Base-by-base conservation (phyloP, 2,888 invertebrate genomes). In the Troilus luridus region DNA sequence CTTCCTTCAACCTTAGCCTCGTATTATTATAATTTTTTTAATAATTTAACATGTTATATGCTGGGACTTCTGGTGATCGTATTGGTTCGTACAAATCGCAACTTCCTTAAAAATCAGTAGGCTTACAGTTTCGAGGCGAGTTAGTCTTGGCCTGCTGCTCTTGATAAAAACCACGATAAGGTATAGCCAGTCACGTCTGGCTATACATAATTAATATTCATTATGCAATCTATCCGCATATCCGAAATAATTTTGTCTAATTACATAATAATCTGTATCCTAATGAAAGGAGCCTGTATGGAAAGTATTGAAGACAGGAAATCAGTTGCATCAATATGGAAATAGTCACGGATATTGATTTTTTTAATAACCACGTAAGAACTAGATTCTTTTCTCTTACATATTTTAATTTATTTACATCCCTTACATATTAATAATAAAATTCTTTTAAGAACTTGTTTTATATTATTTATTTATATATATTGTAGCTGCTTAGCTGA, bases 71-170 rank as follows among this genome's bases (percentile, higher is more conserved):
- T 12, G 17, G 17, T 56, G 9, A n/a, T 21, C n/a, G 8, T 58
- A n/a, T 85, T 85, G 21, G 21, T 56, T 56, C n/a, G 6, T 56
- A 56, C 54, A 85, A 85, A n/a, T 85, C 85, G 56, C n/a, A 85
- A 56, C 56, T 85, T 56, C 85, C 85, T 85, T n/a, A 56, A 54
- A 21, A 85, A 85, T 85, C 56, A 85, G 56, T 56, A n/a, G n/a
- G n/a, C 85, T 58, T 56, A 12, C 21, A 21, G 21, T 12, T 21
- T 8, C 21, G 21, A 56, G 27, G 27, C 27, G 14, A 14, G n/a
- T 77, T 77, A 85, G 85, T 85, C n/a, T 21, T 58, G 85, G 41
- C 56, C 85, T 10, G 85, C 56, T 58, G 85, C 85, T 56, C 56
- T 21, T n/a, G 85, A 85, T 85, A 58, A 85, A 56, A 12, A 58